Conservation (phyloP, 2,888 invertebrate genomes). For the Apamea anceps region DNA sequence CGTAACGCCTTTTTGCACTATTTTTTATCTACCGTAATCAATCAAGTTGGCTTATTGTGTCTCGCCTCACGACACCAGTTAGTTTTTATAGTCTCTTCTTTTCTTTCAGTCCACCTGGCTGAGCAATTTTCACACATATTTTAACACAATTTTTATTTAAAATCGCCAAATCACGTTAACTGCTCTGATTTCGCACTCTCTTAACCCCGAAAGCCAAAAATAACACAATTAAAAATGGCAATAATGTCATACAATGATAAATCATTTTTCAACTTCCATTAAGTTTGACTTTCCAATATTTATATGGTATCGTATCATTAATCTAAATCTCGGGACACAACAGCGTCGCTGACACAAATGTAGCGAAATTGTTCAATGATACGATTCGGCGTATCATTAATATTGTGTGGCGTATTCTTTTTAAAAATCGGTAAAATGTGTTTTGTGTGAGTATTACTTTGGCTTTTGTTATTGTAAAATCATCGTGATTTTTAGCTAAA, state of each 20-base stretch:
- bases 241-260: slow-evolving; percentile 59
- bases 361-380: slow-evolving; percentile 73
- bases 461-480: slow-evolving; percentile 13
- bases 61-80: neutral
- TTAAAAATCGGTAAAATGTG: slow-evolving; percentile 34
- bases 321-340: slow-evolving; percentile 76
- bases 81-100: neutral
- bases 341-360: slow-evolving; percentile 75
- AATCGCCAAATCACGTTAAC: slow-evolving; percentile 12
- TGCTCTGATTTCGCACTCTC: slow-evolving; percentile 26
- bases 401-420: slow-evolving; percentile 67
- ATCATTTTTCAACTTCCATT: slow-evolving; percentile 55
- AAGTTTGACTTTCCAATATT: slow-evolving; percentile 58
- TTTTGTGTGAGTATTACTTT: slow-evolving; percentile 6
- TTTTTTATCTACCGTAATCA: slow-evolving; percentile 1
- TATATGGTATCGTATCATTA: slow-evolving; percentile 74
- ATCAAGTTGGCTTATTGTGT: slow-evolving; percentile 11
- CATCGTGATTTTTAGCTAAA: slow-evolving; percentile 10
- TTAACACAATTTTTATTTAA: slow-evolving; percentile 1
- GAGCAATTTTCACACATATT: slow-evolving; percentile 25
- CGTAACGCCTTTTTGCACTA: neutral
- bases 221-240: slow-evolving; percentile 42
- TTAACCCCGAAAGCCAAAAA: slow-evolving; percentile 37
- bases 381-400: slow-evolving; percentile 71
- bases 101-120: slow-evolving; percentile 1